phyloP scores from a whole-genome alignment of 2,113 vertebrate species.

The Pristiophorus japonicus region DNA sequence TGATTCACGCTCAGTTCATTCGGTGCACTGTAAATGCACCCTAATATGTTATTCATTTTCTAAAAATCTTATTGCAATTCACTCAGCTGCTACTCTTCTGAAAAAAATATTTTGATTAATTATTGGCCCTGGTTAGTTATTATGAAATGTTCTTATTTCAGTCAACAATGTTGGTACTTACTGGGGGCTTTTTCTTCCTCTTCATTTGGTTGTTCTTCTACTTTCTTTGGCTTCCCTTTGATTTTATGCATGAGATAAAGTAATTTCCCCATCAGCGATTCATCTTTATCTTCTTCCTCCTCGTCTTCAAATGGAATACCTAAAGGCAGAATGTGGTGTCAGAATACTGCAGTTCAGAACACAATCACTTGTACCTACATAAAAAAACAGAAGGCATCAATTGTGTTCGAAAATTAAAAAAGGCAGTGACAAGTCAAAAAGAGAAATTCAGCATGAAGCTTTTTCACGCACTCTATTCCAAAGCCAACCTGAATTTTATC shows the following conservation, averaged over 20 bases:
- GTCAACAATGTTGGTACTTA: constrained; percentile 56
- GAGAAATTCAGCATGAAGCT: neutral
- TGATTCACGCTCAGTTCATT: neutral
- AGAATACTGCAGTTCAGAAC: neutral
- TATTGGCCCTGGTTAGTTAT: neutral
- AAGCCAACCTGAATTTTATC: too few relatives aligned
- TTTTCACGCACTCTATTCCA: neutral
- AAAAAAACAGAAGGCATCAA: neutral
- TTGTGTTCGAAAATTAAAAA: neutral
- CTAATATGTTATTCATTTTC: neutral
- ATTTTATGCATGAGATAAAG: constrained; percentile 79
- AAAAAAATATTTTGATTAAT: neutral
- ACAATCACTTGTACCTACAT: neutral
- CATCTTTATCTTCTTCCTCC: constrained; percentile 70
- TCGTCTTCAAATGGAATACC: constrained; percentile 89
- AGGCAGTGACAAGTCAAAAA: neutral
- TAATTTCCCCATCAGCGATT: constrained; percentile 78
- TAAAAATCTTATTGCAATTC: neutral
- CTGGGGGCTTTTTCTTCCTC: constrained; percentile 76
- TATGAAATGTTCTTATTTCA: neutral
- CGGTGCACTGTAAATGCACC: neutral
- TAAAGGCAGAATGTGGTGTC: constrained; percentile 48
- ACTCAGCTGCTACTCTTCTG: neutral
- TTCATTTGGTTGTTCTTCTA: constrained; percentile 64
- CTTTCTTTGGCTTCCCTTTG: constrained; percentile 73